Conservation (phyloP, 1,140 invertebrate genomes). For the Bombus sibiricus region DNA sequence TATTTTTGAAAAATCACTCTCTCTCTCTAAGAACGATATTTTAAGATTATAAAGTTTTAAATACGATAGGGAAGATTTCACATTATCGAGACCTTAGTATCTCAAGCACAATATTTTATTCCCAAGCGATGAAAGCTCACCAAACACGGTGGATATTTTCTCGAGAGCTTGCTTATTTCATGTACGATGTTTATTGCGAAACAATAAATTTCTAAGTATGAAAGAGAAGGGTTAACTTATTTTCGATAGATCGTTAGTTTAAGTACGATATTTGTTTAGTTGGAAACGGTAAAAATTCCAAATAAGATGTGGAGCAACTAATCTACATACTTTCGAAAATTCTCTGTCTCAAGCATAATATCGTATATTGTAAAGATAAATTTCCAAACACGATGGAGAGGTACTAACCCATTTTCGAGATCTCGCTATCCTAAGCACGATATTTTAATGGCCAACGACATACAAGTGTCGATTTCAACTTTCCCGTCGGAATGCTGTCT, state of each 20-base stretch:
- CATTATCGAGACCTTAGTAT: neutral
- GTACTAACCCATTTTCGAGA: neutral
- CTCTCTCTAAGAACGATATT: neutral
- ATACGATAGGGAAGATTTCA: neutral
- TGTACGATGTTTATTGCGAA: neutral
- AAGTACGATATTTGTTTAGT: neutral
- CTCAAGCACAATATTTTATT: neutral
- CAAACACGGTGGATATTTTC: neutral
- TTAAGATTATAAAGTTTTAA: neutral
- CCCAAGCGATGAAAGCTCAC: neutral
- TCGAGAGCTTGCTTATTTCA: neutral
- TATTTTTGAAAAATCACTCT: too few relatives aligned
- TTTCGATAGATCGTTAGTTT: neutral
- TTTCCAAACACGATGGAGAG: neutral
- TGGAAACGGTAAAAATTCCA: neutral
- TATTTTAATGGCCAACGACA: neutral
- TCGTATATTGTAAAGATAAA: neutral
- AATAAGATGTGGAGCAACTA: neutral
- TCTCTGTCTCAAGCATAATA: too few relatives aligned
- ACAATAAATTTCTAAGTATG: neutral
- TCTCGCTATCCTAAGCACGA: neutral
- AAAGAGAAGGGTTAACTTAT: neutral
- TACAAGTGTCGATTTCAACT: constrained; percentile 16
- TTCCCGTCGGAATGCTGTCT: constrained; percentile 11
- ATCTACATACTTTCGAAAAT: neutral